A percentile compares a stretch with the other conserved stretches of the same genome.
Conservation (phyloP, 2,113 vertebrate genomes). For the Merops nubicus region DNA sequence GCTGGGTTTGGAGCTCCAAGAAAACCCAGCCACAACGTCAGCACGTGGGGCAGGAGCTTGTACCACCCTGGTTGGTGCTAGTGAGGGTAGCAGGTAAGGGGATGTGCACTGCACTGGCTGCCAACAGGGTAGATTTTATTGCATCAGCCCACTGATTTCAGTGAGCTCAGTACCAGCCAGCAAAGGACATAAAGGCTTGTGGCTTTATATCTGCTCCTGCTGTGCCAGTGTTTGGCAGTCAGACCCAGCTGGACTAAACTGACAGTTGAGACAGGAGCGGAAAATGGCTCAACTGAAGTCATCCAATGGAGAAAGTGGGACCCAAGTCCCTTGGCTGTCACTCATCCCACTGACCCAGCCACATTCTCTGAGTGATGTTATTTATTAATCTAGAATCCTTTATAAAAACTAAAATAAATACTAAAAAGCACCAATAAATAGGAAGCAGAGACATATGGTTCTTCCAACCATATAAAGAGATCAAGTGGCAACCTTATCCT, state of each 20-base stretch:
- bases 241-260: accelerated
- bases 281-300: not conserved
- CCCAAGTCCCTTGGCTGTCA: not conserved
- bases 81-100: accelerated
- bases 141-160: not conserved
- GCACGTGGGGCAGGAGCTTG: not conserved
- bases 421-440: not conserved
- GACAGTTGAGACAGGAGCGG: not conserved
- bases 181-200: not conserved
- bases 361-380: accelerated
- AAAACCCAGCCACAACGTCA: not conserved
- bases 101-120: not conserved
- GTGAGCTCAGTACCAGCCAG: accelerated
- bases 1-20: not conserved
- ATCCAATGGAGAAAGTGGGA: not conserved
- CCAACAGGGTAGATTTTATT: accelerated
- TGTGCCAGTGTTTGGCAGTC: not conserved
- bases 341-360: not conserved
- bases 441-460: not conserved
- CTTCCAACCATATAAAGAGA: not conserved
- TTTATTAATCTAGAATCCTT: not conserved
- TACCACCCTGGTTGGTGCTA: not conserved
- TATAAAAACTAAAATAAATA: not conserved
- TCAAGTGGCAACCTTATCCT: not conserved
- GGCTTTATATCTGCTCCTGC: not conserved